Base-by-base conservation (phyloP, 2,888 invertebrate genomes). In the Andrena marginata region DNA sequence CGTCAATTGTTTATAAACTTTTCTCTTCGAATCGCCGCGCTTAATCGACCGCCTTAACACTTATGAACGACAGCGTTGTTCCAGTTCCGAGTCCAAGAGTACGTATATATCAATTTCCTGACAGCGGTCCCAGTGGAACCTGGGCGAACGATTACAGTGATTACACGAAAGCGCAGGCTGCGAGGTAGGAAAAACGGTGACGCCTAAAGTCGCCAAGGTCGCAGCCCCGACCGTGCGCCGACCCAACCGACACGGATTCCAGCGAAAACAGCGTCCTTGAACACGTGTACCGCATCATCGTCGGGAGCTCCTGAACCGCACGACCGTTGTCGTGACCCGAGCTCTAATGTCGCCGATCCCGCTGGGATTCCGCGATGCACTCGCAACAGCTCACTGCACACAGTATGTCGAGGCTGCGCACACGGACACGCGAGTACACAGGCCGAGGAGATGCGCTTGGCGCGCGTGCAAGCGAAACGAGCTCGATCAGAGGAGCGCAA, bases 281-380 rank as follows among this genome's bases (percentile, higher is more conserved):
- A 72, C 80, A 72, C 80, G 78, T 80, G 80, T 78, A 68, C 78
- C 72, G 78, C 78, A 78, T 79, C 67, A 73, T 79, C 79, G 78
- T 35, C 63, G 78, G 78, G 60, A 56, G 80, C 77, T 49, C 54
- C 23, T 80, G 80, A 78, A 80, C 70, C 74, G 69, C 81, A 74
- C 79, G 81, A 70, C 70, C 81, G 67, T 74, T 79, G 81, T 82
- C 82, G 75, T 80, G 80, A 82, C 80, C 80, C 80, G 72, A 69
- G 82, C 82, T 82, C 82, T 76, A 80, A 80, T 82, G 76, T 82
- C 80, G 75, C 73, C 82, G 80, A 80, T 82, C 82, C 82, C 80
- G 69, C 23, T 51, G 80, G 76, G 76, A 82, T 80, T 82, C 76
- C 64, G 75, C 82, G 75, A 49, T 71, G 70, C 54, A 23, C 42